Conservation (phyloP, 1,140 invertebrate species). For the Drosophila biarmipes region DNA sequence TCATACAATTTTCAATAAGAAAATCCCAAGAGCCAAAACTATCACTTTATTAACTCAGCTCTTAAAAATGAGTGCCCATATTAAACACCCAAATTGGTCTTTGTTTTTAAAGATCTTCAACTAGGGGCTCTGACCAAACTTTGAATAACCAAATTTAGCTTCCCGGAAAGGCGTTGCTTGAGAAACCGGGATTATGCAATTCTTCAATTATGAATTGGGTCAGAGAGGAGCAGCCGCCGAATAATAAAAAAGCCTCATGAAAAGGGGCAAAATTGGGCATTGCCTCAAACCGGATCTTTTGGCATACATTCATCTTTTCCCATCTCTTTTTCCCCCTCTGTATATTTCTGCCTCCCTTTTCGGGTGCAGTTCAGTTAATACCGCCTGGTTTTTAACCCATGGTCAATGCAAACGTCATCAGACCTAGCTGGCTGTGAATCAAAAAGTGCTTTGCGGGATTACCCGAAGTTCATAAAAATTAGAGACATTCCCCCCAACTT, state of each 20-base stretch:
- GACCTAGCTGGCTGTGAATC: constrained; percentile 41
- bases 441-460: constrained; percentile 59
- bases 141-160: constrained; percentile 48
- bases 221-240: constrained; percentile 42
- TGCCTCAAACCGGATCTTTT: constrained; percentile 72
- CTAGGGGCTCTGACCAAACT: constrained; percentile 61
- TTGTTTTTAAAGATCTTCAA: constrained; percentile 36
- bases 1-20: not conserved
- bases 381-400: constrained; percentile 54
- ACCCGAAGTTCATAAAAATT: constrained; percentile 79
- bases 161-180: constrained; percentile 68
- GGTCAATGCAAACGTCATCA: constrained; percentile 60
- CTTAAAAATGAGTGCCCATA: constrained; percentile 20
- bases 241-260: constrained; percentile 38
- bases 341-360: constrained; percentile 5
- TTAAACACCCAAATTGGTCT: constrained; percentile 51
- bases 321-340: constrained; percentile 2
- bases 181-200: constrained; percentile 64
- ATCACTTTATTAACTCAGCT: not conserved
- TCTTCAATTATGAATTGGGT: constrained; percentile 78
- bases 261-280: constrained; percentile 53
- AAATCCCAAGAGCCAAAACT: constrained; percentile 6
- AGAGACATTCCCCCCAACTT: constrained; percentile 42
- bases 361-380: constrained; percentile 35
- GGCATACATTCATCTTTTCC: constrained; percentile 44